Conservation (phyloP, 2,797 vertebrate genomes). For the Sylvilagus floridanus region DNA sequence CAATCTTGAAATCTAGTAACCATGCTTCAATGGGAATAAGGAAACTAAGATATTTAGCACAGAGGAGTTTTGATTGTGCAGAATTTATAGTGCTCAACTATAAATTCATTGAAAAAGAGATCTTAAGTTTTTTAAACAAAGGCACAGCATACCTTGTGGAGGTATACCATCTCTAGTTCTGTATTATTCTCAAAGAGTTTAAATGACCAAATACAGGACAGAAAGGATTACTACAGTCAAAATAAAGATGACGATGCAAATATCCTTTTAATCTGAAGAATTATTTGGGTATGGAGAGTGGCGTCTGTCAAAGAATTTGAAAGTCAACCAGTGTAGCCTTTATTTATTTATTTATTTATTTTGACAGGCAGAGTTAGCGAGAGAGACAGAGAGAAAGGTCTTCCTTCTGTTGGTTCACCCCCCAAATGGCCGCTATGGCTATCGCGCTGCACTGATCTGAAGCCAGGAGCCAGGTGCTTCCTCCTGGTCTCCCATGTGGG, state of each 20-base stretch:
- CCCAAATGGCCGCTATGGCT: too few relatives aligned
- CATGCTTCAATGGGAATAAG: not conserved
- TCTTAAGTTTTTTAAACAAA: not conserved
- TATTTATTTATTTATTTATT: not conserved
- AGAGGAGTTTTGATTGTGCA: not conserved
- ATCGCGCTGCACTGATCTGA: too few relatives aligned
- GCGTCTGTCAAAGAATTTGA: not conserved
- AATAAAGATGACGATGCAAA: conserved; percentile 1
- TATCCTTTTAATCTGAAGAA: not conserved
- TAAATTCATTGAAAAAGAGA: not conserved
- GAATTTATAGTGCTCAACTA: not conserved
- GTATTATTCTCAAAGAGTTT: not conserved
- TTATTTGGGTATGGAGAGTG: not conserved
- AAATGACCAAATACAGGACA: not conserved
- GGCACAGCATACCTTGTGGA: not conserved
- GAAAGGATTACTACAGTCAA: not conserved
- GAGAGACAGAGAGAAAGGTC: too few relatives aligned
- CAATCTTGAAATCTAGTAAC: not conserved
- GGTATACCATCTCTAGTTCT: not conserved
- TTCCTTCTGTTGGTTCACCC: too few relatives aligned
- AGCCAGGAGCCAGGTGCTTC: too few relatives aligned
- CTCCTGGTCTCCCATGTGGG: too few relatives aligned
- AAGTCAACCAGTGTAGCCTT: not conserved
- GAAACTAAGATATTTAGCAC: not conserved
- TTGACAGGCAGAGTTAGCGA: too few relatives aligned